Evolutionary conservation across 2,888 invertebrate species (phyloP).

Genomic region (Timandra comae): DNA sequence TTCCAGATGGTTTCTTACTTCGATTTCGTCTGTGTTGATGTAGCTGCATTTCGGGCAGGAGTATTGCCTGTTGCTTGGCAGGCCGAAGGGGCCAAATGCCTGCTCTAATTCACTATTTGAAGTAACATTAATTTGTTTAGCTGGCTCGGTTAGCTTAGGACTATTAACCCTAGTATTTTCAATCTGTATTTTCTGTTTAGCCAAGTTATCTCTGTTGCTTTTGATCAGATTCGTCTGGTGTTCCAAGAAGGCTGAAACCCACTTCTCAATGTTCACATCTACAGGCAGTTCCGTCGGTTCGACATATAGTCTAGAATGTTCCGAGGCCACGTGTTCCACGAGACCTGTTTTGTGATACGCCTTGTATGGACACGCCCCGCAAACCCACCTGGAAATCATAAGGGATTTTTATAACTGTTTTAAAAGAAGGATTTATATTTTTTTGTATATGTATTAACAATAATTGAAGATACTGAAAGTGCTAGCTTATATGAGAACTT

Average conservation of each 20-base stretch:
- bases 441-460: too few relatives aligned
- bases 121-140: constrained; percentile 3
- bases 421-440: too few relatives aligned
- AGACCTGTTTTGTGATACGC: constrained; percentile 74
- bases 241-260: constrained; percentile 59
- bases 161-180: constrained; percentile 16
- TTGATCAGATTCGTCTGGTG: constrained; percentile 45
- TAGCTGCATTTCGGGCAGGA: constrained; percentile 54
- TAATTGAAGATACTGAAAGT: too few relatives aligned
- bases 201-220: constrained; percentile 36
- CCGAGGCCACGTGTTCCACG: constrained; percentile 69
- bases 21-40: constrained; percentile 32
- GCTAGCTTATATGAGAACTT: too few relatives aligned
- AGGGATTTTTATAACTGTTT: too few relatives aligned
- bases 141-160: constrained; percentile 6
- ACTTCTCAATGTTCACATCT: constrained; percentile 66
- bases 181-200: constrained; percentile 34
- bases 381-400: constrained; percentile 77
- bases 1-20: constrained; percentile 55
- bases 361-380: constrained; percentile 75
- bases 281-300: constrained; percentile 55
- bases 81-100: constrained; percentile 51
- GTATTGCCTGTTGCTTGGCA: constrained; percentile 30
- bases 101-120: constrained; percentile 31
- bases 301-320: constrained; percentile 50